Conservation (phyloP, 2,113 vertebrate genomes). For the Eurystomus gularis region DNA sequence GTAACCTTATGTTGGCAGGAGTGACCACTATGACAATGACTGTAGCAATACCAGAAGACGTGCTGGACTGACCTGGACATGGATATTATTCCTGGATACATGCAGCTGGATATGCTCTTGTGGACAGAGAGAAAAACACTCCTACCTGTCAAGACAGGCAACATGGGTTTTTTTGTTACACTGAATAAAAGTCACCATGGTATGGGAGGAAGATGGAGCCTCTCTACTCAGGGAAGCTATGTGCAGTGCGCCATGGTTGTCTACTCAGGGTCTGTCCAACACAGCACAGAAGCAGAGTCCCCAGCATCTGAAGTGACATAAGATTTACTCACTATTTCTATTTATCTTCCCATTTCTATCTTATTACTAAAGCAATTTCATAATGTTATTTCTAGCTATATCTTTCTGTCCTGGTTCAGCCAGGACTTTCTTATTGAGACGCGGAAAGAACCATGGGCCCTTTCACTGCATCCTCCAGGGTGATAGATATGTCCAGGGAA, state of each 20-base stretch:
- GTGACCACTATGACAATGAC: neutral
- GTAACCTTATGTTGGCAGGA: neutral
- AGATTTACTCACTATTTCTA: neutral
- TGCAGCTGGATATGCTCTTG: neutral
- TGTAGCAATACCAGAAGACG: neutral
- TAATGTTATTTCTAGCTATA: neutral
- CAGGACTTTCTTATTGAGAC: too few species aligned
- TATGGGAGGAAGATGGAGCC: neutral
- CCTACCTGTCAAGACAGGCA: neutral
- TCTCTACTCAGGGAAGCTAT: neutral
- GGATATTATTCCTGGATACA: neutral
- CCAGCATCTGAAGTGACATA: neutral
- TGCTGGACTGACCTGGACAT: neutral
- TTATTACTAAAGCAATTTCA: neutral
- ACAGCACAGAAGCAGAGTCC: neutral
- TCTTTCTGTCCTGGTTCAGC: neutral
- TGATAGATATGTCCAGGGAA: neutral
- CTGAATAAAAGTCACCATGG: neutral
- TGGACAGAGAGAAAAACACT: neutral
- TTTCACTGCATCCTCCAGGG: neutral
- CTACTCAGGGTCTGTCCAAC: neutral
- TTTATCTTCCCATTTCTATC: neutral
- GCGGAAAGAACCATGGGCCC: neutral
- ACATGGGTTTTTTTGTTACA: neutral
- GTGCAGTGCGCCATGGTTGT: rapidly evolving